These are phyloP conservation scores for Saturnia japonica DNA, from an alignment of 2,888 invertebrate genomes.

Conservation along the genomic window DNA sequence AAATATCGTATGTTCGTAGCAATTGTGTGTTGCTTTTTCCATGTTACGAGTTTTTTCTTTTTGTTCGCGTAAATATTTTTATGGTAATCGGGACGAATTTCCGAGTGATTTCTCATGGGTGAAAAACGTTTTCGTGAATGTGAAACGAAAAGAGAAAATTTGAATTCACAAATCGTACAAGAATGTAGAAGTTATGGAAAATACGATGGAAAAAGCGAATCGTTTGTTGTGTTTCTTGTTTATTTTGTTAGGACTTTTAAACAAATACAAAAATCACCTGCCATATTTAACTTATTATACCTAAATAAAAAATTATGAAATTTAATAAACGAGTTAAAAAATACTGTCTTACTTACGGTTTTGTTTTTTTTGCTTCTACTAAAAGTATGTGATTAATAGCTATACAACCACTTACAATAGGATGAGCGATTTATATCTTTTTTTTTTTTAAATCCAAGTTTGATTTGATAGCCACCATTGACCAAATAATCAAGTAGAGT, in stretches of 20 bases:
- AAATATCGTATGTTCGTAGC: constrained; percentile 31
- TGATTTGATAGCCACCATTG: no score
- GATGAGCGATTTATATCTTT: no score
- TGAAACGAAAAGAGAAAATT: constrained; percentile 41
- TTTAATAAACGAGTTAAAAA: not conserved
- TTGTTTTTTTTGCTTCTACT: not conserved
- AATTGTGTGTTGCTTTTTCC: constrained; percentile 18
- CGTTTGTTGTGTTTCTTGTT: constrained; percentile 12
- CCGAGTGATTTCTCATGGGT: constrained; percentile 54
- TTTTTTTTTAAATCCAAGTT: no score
- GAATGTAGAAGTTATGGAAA: constrained; percentile 13
- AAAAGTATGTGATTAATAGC: no score
- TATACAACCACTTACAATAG: no score
- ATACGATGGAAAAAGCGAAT: not conserved
- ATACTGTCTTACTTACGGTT: not conserved
- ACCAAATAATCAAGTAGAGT: no score
- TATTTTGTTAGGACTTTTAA: not conserved
- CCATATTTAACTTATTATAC: not conserved
- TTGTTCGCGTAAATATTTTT: constrained; percentile 62
- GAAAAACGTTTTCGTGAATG: constrained; percentile 58
- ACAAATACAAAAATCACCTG: not conserved
- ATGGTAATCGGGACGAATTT: constrained; percentile 56
- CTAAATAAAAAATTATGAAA: not conserved
- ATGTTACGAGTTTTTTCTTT: constrained; percentile 19
- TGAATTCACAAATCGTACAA: constrained; percentile 12